Percentiles rank a stretch among this genome's conserved stretches.
These are phyloP conservation scores for Arctopsyche grandis DNA, from an alignment of 1,140 invertebrate species.

Conservation along the genomic window DNA sequence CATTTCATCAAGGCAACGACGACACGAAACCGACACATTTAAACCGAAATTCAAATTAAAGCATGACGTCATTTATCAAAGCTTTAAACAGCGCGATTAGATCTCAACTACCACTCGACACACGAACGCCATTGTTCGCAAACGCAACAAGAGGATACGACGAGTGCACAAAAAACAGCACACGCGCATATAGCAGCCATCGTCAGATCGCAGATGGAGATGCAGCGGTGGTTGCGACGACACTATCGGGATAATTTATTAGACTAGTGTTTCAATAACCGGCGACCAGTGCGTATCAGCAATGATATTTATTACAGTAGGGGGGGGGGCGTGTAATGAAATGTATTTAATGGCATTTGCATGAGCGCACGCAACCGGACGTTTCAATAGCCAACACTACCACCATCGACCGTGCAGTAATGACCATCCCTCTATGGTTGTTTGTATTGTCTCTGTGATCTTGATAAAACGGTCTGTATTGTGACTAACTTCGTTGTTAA, in stretches of 20 bases:
- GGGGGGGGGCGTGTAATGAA: conserved; percentile 23
- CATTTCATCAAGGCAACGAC: too few relatives aligned
- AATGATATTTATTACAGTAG: not conserved
- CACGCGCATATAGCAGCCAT: too few relatives aligned
- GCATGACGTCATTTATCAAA: too few relatives aligned
- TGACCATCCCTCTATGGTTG: not conserved
- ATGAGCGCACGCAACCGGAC: conserved; percentile 33
- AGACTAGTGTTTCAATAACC: not conserved
- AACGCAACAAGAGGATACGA: not conserved
- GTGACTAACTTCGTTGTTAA: too few relatives aligned
- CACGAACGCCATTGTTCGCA: not conserved
- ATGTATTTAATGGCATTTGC: conserved; percentile 37
- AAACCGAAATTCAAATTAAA: too few relatives aligned
- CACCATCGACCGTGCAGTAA: not conserved
- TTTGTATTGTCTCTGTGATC: not conserved
- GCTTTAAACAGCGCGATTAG: not conserved
- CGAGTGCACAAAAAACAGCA: not conserved
- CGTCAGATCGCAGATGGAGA: not conserved
- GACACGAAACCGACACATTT: too few relatives aligned
- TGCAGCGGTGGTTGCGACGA: not conserved
- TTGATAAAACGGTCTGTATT: not conserved
- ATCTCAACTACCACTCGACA: conserved; percentile 8
- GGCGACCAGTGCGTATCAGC: not conserved
- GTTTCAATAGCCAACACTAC: not conserved
- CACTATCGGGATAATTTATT: conserved; percentile 25